phyloP scores from a whole-genome alignment of 1,140 invertebrate species.

The Manduca sexta region DNA sequence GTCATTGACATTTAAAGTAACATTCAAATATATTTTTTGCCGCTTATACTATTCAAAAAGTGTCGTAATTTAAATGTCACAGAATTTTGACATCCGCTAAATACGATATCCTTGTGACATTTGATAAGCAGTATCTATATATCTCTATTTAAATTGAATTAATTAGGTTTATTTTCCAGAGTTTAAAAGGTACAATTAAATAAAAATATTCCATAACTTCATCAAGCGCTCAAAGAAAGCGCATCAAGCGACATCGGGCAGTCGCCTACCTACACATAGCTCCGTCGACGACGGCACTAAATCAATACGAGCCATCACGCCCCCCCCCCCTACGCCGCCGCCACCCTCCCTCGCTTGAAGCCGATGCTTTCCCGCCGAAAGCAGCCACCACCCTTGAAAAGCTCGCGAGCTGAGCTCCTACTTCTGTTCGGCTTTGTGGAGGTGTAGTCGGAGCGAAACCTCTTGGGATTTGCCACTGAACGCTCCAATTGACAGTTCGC shows the following conservation, averaged over 20 bases:
- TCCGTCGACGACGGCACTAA: slow-evolving; percentile 73
- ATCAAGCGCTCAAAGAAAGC: slow-evolving; percentile 64
- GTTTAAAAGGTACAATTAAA: too few species aligned
- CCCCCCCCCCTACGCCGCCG: slow-evolving; percentile 32
- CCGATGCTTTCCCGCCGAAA: slow-evolving; percentile 68
- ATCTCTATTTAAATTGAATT: too few species aligned
- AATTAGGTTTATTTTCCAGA: too few species aligned
- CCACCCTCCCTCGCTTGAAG: slow-evolving; percentile 37
- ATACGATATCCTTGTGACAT: too few species aligned
- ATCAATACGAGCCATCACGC: slow-evolving; percentile 74
- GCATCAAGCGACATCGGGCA: slow-evolving; percentile 62
- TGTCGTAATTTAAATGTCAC: too few species aligned
- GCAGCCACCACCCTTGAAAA: slow-evolving; percentile 70
- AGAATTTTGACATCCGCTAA: too few species aligned
- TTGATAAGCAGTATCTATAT: too few species aligned
- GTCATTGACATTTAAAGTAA: too few species aligned
- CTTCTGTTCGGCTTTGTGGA: slow-evolving; percentile 72
- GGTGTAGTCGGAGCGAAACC: slow-evolving; percentile 57
- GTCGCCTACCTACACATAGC: slow-evolving; percentile 63
- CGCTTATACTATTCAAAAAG: too few species aligned
- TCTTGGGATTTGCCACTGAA: slow-evolving; percentile 63
- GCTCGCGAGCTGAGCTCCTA: slow-evolving; percentile 71
- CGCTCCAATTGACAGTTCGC: slow-evolving; percentile 59
- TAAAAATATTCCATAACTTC: too few species aligned
- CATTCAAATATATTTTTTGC: too few species aligned